These are phyloP conservation scores for Watsonalla cultraria DNA, from an alignment of 2,888 invertebrate genomes.

Conservation along the genomic window DNA sequence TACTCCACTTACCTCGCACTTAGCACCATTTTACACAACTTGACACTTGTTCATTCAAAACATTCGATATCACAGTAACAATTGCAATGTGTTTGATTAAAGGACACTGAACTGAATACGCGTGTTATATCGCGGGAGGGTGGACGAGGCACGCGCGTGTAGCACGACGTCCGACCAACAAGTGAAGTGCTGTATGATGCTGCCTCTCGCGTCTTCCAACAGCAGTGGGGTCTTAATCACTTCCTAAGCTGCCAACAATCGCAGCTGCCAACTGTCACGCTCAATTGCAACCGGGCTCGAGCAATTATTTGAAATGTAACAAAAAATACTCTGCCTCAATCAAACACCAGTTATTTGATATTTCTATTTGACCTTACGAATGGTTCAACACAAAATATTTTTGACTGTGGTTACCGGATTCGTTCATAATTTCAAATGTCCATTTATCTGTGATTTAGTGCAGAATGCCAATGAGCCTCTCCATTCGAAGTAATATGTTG, in stretches of 20 bases:
- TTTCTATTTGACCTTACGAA: conserved; percentile 3
- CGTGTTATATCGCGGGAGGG: conserved; percentile 17
- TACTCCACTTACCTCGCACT: conserved; percentile 63
- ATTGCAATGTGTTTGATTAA: conserved; percentile 6
- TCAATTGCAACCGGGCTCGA: conserved; percentile 36
- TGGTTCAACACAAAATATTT: neutral
- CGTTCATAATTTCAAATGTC: neutral
- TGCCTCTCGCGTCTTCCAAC: conserved; percentile 58
- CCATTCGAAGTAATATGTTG: conserved; percentile 51
- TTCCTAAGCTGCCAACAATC: conserved; percentile 49
- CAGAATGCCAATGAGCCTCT: conserved; percentile 34
- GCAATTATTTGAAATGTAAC: conserved; percentile 30
- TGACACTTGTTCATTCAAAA: conserved; percentile 31
- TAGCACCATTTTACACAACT: conserved; percentile 62
- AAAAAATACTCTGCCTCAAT: neutral
- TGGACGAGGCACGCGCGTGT: conserved; percentile 32
- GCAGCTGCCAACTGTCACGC: conserved; percentile 34
- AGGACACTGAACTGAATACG: conserved; percentile 11
- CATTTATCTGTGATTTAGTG: neutral
- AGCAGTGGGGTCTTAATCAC: conserved; percentile 45
- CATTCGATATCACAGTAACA: conserved; percentile 14
- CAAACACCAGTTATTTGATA: conserved; percentile 5
- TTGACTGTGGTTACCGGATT: neutral
- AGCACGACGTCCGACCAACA: conserved; percentile 40
- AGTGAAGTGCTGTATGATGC: conserved; percentile 53